Evolutionary conservation across 2,113 vertebrate genomes (phyloP), one percentile per base, ranked within the genome.

Genomic region (Casuarius casuarius): DNA sequence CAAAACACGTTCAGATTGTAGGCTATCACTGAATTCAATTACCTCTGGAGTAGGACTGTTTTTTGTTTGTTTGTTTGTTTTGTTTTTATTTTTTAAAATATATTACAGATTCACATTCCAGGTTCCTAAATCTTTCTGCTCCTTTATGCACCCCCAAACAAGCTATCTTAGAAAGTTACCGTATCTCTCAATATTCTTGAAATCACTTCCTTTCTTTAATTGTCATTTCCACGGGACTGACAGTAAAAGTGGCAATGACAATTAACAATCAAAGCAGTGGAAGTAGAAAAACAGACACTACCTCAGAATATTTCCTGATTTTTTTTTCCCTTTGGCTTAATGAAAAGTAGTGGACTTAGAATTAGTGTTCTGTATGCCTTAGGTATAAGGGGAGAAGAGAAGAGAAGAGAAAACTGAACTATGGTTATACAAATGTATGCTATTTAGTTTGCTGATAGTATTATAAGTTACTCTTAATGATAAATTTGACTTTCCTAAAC

Each of bases 401-500:
- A 4, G 3, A 9, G 7, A 48, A 58, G 1, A 88, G 1, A 19
- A 20, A 15, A 83, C 26, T 66, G 22, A 73, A 65, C 38, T 81
- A 40, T 4, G 65, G 5, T 29, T 2, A 46, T 12, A 56, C 3
- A 17, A 61, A 66, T 66, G 26, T 26, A n/a, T 21, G 12, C 1
- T 14, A 21, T 70, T 52, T 38, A 61, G 62, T 96, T 96, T n/a
- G 71, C 25, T 90, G 49, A 25, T 86, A 65, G 84, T 73, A 72
- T 84, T 90, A 73, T 40, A 94, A 48, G 10, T 82, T 93, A 70
- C 10, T 95, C 19, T 70, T 92, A 91, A 94, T 92, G 88, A 86
- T 90, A 74, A 96, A 87, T 95, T 87, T 91, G 29, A 59, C 29
- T 81, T 97, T 44, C 52, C 38, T 22, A 97, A 97, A 94, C 26